Evolutionary conservation across 2,888 invertebrate species (phyloP), one percentile per base, ranked within the genome.

Genomic region (Agrotis exclamationis): DNA sequence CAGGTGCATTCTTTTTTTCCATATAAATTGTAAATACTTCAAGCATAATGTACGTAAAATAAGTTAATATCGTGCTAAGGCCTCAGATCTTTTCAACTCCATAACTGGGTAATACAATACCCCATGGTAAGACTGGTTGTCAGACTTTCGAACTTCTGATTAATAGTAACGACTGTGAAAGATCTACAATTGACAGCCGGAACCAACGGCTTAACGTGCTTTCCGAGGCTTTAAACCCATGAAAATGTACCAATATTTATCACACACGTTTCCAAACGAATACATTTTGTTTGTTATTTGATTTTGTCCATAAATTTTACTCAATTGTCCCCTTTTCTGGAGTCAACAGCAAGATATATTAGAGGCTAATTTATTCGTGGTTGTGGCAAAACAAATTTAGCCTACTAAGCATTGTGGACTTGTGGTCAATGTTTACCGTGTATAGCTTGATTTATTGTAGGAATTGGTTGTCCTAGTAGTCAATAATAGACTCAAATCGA

Each of bases 351-450:
- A 50, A 70, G 63, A 73, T 84, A 67, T 71, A 78, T 76, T 76
- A 63, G 39, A 63, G 53, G 11, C 60, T 69, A 84, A 85, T 81
- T 81, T 84, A 84, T 84, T 81, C 76, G n/a, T 74, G 67, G 81
- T 74, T 74, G 63, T 24, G 60, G 63, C 76, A 74, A 84, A 85
- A 76, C 78, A 76, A 51, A 70, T 60, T 73, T 74, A 73, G 68
- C 48, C 39, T 58, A 47, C 39, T 70, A 62, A 83, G 76, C 63
- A 47, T n/a, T 69, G 56, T 66, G 39, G 57, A n/a, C 48, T 48
- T 47, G 79, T 57, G 74, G 82, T 74, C 79, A 77, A 57, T 75
- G 59, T 79, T 83, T 71, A 59, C 63, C n/a, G n/a, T n/a, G 18
- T 28, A 45, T 45, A 11, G 33, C 7, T 20, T 78, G 60, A 82